Conservation (phyloP, 2,113 vertebrate species). For the Tetrao urogallus region DNA sequence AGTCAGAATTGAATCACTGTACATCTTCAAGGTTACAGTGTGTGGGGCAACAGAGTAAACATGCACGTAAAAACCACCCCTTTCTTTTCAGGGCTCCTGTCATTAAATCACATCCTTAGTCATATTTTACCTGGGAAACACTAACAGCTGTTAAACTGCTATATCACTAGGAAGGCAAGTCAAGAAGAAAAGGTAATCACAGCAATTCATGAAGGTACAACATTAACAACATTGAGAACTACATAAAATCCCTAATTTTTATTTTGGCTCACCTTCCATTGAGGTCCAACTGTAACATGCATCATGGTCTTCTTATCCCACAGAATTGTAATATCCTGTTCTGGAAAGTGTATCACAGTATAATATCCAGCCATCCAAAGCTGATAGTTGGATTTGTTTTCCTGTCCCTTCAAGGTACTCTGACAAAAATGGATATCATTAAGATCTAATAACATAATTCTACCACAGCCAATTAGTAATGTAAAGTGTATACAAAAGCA, state of each 20-base stretch:
- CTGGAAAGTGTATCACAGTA: constrained; percentile 89
- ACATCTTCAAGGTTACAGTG: not conserved
- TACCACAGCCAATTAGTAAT: not conserved
- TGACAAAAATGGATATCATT: constrained; percentile 43
- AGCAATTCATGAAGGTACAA: not conserved
- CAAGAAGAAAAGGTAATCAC: not conserved
- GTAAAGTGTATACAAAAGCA: not conserved
- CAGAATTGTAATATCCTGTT: constrained; percentile 90
- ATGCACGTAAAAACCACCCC: not conserved
- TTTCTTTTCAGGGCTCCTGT: not conserved
- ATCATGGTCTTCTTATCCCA: constrained; percentile 98
- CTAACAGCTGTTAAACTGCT: not conserved
- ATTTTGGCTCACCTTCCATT: constrained; percentile 88
- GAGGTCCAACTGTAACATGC: constrained; percentile 93
- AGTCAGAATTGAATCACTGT: not conserved
- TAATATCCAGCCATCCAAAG: constrained; percentile 95
- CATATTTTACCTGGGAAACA: not conserved
- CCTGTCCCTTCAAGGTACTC: constrained; percentile 63
- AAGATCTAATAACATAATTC: not conserved
- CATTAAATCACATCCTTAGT: not conserved
- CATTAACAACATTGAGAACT: not conserved
- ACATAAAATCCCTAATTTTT: not conserved
- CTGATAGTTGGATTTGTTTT: constrained; percentile 86
- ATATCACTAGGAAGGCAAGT: not conserved
- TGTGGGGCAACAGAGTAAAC: not conserved